Evolutionary conservation across 2,888 invertebrate genomes (phyloP), one percentile per base, ranked within the genome.

Genomic region (Myopa testacea): DNA sequence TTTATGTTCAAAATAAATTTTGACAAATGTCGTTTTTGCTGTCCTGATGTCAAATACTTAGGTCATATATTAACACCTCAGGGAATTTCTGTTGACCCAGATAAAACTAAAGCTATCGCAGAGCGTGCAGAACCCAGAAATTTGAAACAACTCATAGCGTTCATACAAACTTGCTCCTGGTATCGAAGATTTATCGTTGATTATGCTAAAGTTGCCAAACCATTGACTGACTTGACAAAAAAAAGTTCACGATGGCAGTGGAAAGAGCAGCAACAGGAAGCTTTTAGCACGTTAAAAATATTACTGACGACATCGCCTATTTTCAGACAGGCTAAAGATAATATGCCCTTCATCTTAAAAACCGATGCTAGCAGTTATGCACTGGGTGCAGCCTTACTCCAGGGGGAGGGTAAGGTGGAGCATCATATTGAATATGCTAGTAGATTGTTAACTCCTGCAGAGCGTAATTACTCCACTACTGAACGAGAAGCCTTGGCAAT

Each of bases 401-500:
- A 79, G 73, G 67, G 78, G 76, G 74, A 79, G 77, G 76, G 76
- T 37, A 82, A 73, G 75, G 58, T 79, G 14, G 82, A 84, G 71
- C 80, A 81, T 40, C 81, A 80, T 50, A 81, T 58, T 78, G 80
- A 78, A 81, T 87, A 84, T 62, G 83, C 83, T 4, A 84, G 84
- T 63, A 78, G 85, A 19, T 71, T 85, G 0, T 62, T 85, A 37
- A 82, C 77, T 1, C 4, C 75, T 8, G 83, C 86, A 4, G 89
- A 90, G 81, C 76, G 79, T 0, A 89, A 88, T 34, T 90, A 90
- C 67, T 81, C 86, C 0, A 87, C 88, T 0, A 89, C 88, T 0
- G 90, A 90, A 77, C 82, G 87, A n/a, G 90, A 90, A 81, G 85
- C 84, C 0, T 78, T 87, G 8, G 80, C 12, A 85, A 81, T 82